A percentile compares a stretch with the other conserved stretches of the same genome.
Evolutionary conservation across 2,113 vertebrate genomes (phyloP).

Genomic region (Ceyx margarethae): DNA sequence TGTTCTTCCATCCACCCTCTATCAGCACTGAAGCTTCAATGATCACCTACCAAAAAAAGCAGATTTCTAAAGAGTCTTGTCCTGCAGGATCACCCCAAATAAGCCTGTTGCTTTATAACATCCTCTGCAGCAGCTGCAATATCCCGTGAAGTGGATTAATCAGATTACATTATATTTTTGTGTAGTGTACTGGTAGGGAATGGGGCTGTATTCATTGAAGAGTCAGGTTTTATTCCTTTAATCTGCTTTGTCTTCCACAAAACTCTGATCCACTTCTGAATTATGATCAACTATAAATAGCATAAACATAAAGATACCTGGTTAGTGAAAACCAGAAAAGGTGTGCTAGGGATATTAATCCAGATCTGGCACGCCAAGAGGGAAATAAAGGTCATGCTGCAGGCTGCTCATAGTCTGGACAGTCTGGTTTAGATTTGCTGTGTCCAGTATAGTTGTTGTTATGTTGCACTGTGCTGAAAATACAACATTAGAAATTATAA

Average conservation of each 20-base stretch:
- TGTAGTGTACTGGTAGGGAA: not conserved
- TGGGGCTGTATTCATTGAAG: not conserved
- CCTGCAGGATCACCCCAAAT: not conserved
- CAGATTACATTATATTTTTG: not conserved
- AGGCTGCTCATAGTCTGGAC: not conserved
- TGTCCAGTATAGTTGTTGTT: not conserved
- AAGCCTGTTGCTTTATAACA: not conserved
- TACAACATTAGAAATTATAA: constrained; percentile 22
- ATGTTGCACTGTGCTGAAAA: not conserved
- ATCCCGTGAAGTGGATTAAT: not conserved
- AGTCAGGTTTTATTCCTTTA: not conserved
- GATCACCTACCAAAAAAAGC: not conserved
- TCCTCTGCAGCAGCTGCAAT: not conserved
- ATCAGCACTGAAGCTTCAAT: not conserved
- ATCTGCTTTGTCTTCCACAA: not conserved
- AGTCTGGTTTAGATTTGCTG: not conserved
- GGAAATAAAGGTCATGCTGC: not conserved
- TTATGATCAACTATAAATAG: not conserved
- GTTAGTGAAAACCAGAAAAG: not conserved
- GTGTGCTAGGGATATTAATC: not conserved
- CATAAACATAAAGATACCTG: not conserved
- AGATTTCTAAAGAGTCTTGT: not conserved
- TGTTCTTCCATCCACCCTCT: not conserved
- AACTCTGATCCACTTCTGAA: not conserved
- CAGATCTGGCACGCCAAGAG: not conserved